Base-by-base conservation (phyloP, 2,113 vertebrate species). In the Spermophilus dauricus region DNA sequence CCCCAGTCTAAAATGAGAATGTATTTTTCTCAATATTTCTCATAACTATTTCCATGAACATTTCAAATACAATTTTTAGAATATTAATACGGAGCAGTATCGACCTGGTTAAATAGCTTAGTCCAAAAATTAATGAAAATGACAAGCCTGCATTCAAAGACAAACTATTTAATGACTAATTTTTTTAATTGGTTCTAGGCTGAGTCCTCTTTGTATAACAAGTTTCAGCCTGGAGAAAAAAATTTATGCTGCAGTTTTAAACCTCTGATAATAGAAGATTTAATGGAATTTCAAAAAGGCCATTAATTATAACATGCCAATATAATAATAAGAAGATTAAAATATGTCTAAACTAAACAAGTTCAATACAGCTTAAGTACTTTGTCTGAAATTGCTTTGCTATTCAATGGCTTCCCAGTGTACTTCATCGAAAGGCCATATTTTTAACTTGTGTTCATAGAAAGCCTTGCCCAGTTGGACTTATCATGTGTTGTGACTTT, bases 291-390 rank as follows among this genome's bases (percentile, higher is more conserved):
- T 98, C 96, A 98, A 98, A 96, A 88, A 98, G 93, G 48, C 87
- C 91, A 98, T 98, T 98, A 98, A 98, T 98, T 98, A 85, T 95
- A 97, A 97, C 91, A 96, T 97, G 92, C 92, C 96, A 97, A 96
- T 98, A 98, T 97, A 97, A 96, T 98, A 98, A 70, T 76, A 97
- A 97, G 94, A 96, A 92, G 65, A 97, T 98, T 98, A 98, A 96
- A 98, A 77, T 98, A 98, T 77, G 89, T 95, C 92, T 89, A 97
- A 96, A 93, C 80, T 93, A 98, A 98, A 97, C 63, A 98, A 98
- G 94, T 98, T 98, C 90, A 48, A 81, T 97, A 98, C 82, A 86
- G 98, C 94, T 98, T 97, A 97, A 94, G 95, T 83, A 67, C 95
- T 98, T 98, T 94, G 83, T 97, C 98, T 95, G 78, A 97, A 97